Base-by-base conservation (phyloP, 2,113 vertebrate genomes). In the Catharus fuscescens region DNA sequence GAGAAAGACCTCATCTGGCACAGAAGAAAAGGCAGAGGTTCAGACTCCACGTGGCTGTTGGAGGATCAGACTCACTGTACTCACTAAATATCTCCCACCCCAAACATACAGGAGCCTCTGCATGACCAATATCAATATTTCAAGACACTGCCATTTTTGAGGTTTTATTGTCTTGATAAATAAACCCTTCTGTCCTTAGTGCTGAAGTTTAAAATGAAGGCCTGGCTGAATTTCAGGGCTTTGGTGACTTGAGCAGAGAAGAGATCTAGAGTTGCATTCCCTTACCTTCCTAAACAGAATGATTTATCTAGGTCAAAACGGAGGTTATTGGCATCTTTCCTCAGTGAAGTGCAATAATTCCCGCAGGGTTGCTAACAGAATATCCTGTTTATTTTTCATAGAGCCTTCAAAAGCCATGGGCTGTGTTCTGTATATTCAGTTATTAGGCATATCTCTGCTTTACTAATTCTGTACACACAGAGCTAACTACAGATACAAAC, bases 261-360 rank as follows among this genome's bases (percentile, higher is more conserved):
- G 82, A 79, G 69, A 94, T 90, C 92, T 92, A 92, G 88, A 96
- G 78, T 71, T 80, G 60, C 61, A 67, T 88, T 97, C 57, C 69
- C 86, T 72, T 88, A 88, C 90, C 77, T 96, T 89, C 77, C 92
- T 76, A 84, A 96, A 81, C 80, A 95, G 95, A 95, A 78, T 6
- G 1, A 94, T 92, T 88, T 95, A 97, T 96, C 93, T 97, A 95
- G 95, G 95, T 96, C 96, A 97, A 93, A 96, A 95, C 82, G 14
- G 93, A 96, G 90, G 90, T 93, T 97, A 96, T 71, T 94, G 96
- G 95, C 95, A 96, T 83, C 93, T 90, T 96, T 96, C 96, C 96
- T 95, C 32, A 86, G 56, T 31, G 52, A 95, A 90, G 95, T 88
- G 96, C 76, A 97, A 88, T 93, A 93, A 93, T 95, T 95, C 96